Evolutionary conservation across 1,140 invertebrate species (phyloP).

Genomic region (Drosophila willistoni): DNA sequence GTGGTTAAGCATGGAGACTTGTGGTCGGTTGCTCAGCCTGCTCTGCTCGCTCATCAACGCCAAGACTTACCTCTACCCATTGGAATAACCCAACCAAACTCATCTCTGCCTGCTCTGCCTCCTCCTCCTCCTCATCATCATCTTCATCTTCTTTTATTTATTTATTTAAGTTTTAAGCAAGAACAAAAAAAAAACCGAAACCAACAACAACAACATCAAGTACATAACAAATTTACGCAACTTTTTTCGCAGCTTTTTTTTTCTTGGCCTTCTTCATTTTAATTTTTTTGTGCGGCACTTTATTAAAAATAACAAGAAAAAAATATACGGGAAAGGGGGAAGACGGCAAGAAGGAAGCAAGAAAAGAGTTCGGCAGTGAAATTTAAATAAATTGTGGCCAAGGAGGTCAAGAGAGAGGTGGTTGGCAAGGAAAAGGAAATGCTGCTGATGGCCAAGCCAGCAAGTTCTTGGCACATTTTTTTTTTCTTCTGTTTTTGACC

Average conservation of each 20-base stretch:
- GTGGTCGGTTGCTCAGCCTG: constrained; percentile 49
- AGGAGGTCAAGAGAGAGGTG: constrained; percentile 21
- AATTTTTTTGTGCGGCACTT: constrained; percentile 41
- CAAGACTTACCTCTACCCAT: constrained; percentile 22
- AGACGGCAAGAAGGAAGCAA: not conserved
- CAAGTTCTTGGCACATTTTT: constrained; percentile 72
- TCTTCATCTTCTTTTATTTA: constrained; percentile 52
- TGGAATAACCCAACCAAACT: not conserved
- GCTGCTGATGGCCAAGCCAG: constrained; percentile 36
- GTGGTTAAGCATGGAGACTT: constrained; percentile 42
- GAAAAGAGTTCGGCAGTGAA: constrained; percentile 58
- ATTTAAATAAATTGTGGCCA: constrained; percentile 76
- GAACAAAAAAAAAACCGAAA: constrained; percentile 42
- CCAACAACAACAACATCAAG: constrained; percentile 40
- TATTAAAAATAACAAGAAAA: constrained; percentile 64
- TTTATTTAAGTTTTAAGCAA: constrained; percentile 74
- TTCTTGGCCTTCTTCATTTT: constrained; percentile 44
- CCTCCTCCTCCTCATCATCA: not conserved
- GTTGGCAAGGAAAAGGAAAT: constrained; percentile 1
- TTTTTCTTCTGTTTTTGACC: constrained; percentile 42
- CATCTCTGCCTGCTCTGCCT: not conserved
- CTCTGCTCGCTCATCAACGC: constrained; percentile 64
- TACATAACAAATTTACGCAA: constrained; percentile 80
- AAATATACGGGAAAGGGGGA: not conserved
- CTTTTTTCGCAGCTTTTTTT: constrained; percentile 65